Base-by-base conservation (phyloP, 2,113 vertebrate species). In the Cololabis saira region DNA sequence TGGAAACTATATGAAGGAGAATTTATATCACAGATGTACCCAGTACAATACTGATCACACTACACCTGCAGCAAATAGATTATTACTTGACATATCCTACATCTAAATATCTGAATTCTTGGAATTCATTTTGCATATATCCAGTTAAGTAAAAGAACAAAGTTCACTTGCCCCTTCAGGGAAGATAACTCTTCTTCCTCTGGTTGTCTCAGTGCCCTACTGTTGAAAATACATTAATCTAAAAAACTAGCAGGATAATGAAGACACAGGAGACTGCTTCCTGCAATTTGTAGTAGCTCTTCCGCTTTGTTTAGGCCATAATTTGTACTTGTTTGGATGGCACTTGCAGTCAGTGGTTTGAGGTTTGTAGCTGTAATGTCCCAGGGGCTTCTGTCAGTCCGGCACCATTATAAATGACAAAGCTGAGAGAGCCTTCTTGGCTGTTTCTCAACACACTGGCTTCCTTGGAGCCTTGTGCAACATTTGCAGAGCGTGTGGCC, bases 311-410 rank as follows among this genome's bases (percentile, higher is more conserved):
- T 89, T 71, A 60, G 76, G 60, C 69, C 72, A 85, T 87, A 81
- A 91, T 87, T 89, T 89, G 76, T 82, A 81, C 67, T 75, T 81
- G 83, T 85, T 88, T 74, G 84, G 80, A 86, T 78, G 80, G 71
- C 58, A 61, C 71, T 82, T 69, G 76, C 63, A 84, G 76, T 76
- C 83, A 63, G 82, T 84, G 77, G 78, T 89, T 88, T 83, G 74
- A 74, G 85, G 86, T 71, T 83, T 74, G 81, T 61, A 47, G 75
- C 24, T 19, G 61, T 86, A 82, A 87, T 82, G 64, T 90, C 79
- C 69, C 77, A 69, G 71, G 82, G 78, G 86, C 82, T 71, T 67
- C 71, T 85, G 82, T 87, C 78, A 86, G 81, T 78, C 61, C 52
- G n/a, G 65, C 65, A 61, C 68, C 51, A 76, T 90, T 87, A 87